Evolutionary conservation across 2,113 vertebrate genomes (phyloP).

Genomic region (Brachypteracias leptosomus): DNA sequence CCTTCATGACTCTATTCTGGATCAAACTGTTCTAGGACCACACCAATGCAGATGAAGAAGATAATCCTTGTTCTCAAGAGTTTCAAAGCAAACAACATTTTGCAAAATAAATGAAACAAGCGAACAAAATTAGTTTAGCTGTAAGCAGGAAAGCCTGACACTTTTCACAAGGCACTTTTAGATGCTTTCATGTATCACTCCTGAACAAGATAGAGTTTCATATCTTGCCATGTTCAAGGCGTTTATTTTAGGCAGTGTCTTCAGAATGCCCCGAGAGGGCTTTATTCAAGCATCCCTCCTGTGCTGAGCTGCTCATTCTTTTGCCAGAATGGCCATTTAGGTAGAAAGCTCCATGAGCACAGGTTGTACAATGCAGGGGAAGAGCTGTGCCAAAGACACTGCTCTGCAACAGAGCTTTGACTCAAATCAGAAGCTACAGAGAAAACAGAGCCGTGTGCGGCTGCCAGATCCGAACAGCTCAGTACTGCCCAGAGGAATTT

Average conservation of each 20-base stretch:
- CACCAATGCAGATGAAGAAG: not conserved
- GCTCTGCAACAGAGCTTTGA: not conserved
- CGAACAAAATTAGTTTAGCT: accelerated
- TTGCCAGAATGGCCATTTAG: not conserved
- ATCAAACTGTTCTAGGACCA: not conserved
- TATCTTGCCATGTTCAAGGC: not conserved
- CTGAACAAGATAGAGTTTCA: not conserved
- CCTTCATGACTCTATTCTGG: not conserved
- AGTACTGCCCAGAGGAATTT: not conserved
- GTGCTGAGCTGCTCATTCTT: not conserved
- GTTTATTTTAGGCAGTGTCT: not conserved
- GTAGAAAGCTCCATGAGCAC: not conserved
- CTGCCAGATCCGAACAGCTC: not conserved
- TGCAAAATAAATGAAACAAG: not conserved
- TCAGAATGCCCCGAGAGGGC: not conserved
- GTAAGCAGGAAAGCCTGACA: not conserved
- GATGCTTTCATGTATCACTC: not conserved
- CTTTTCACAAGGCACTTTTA: not conserved
- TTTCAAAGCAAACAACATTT: not conserved
- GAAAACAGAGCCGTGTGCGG: not conserved
- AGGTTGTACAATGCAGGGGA: accelerated
- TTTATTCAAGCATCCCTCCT: not conserved
- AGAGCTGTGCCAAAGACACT: not conserved
- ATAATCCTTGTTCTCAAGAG: not conserved
- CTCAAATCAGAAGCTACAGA: not conserved